Evolutionary conservation across 2,888 invertebrate genomes (phyloP).

Genomic region (Rhagophthalmus giganteus): DNA sequence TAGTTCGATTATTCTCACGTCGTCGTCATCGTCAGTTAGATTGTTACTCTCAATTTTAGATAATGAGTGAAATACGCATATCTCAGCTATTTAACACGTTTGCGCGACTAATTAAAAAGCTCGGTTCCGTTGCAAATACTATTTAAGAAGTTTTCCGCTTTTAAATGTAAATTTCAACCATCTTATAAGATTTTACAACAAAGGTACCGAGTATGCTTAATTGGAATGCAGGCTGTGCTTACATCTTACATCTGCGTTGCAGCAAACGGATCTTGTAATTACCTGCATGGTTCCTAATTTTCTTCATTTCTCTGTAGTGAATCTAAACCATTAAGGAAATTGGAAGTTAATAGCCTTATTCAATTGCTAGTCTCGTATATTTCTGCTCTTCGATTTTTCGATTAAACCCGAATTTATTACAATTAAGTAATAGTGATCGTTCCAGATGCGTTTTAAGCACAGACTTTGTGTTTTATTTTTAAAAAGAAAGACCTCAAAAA

Average conservation of each 20-base stretch:
- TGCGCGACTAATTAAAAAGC: slow-evolving; percentile 23
- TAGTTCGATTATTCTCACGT: background rate
- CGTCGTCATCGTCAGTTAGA: too few species aligned
- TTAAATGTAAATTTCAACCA: slow-evolving; percentile 25
- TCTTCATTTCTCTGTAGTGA: slow-evolving; percentile 13
- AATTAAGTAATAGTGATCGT: too few species aligned
- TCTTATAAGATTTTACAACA: slow-evolving; percentile 26
- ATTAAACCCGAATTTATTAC: too few species aligned
- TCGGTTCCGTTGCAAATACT: slow-evolving; percentile 21
- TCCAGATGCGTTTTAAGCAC: too few species aligned
- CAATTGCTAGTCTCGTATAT: slow-evolving; percentile 9
- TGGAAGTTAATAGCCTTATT: slow-evolving; percentile 18
- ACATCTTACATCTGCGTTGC: slow-evolving; percentile 25
- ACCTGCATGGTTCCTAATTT: slow-evolving; percentile 27
- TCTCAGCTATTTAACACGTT: slow-evolving; percentile 23
- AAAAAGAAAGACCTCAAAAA: too few species aligned
- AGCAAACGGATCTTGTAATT: slow-evolving; percentile 29
- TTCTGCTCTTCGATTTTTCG: slow-evolving; percentile 10
- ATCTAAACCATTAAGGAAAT: slow-evolving; percentile 25
- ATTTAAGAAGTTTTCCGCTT: slow-evolving; percentile 24
- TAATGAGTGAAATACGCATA: slow-evolving; percentile 21
- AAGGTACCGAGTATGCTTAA: slow-evolving; percentile 27
- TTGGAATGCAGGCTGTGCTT: slow-evolving; percentile 30
- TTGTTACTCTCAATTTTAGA: too few species aligned
- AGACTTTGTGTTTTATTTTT: too few species aligned